Conservation (phyloP, 2,888 invertebrate genomes). For the Desoria tigrina region DNA sequence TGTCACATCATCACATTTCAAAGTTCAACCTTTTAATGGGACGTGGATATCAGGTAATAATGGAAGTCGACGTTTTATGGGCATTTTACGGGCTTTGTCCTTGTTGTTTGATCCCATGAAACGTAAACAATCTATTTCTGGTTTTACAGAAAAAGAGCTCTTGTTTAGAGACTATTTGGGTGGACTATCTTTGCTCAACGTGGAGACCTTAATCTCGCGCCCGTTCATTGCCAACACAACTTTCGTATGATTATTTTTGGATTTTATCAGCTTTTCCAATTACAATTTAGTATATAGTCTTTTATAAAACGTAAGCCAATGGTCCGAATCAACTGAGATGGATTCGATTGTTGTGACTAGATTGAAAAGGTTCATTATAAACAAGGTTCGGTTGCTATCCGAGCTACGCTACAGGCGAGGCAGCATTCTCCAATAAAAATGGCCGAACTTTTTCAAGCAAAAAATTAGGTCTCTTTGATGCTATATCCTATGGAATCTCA, state of each 20-base stretch:
- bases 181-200: constrained; percentile 76
- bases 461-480: too few relatives aligned
- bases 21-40: constrained; percentile 69
- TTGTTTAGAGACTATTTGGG: constrained; percentile 76
- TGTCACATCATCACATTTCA: constrained; percentile 57
- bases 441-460: too few relatives aligned
- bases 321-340: background rate
- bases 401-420: too few relatives aligned
- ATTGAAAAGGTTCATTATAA: too few relatives aligned
- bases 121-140: background rate
- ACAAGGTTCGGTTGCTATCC: too few relatives aligned
- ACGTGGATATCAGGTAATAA: constrained; percentile 71
- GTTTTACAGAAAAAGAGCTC: constrained; percentile 69
- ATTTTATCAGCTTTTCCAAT: constrained; percentile 17
- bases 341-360: too few relatives aligned
- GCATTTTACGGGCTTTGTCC: background rate
- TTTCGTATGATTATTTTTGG: constrained; percentile 77
- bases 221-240: constrained; percentile 78
- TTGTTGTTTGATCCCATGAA: background rate
- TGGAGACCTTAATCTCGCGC: constrained; percentile 71
- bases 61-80: too few relatives aligned
- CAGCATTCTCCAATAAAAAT: too few relatives aligned
- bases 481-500: too few relatives aligned
- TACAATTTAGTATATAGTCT: constrained; percentile 7
- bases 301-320: background rate